Evolutionary conservation across 2,797 vertebrate species (phyloP).

Genomic region (Eremophila alpestris): DNA sequence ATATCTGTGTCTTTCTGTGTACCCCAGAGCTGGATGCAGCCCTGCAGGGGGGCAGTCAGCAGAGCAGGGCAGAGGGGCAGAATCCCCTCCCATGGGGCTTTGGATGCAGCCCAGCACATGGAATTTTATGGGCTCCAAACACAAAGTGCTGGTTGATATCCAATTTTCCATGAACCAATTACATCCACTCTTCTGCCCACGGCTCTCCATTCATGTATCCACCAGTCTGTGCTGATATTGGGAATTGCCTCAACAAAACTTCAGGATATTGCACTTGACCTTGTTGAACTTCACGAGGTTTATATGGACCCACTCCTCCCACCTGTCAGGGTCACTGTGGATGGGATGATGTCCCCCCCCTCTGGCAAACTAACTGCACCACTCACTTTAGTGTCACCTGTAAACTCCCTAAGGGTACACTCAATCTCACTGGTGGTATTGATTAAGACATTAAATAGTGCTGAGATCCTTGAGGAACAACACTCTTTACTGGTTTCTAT

Average conservation of each 20-base stretch:
- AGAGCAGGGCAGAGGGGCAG: not conserved
- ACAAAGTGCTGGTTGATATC: rapidly evolving
- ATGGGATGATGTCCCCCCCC: not conserved
- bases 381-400: not conserved
- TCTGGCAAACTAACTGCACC: not conserved
- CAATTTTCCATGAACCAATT: not conserved
- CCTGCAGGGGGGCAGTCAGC: not conserved
- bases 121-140: not conserved
- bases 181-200: not conserved
- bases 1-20: not conserved
- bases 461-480: not conserved
- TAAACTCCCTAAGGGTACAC: not conserved
- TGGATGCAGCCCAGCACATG: rapidly evolving
- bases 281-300: not conserved
- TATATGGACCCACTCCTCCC: not conserved
- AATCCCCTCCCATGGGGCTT: not conserved
- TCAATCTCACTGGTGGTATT: not conserved
- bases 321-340: too few species aligned
- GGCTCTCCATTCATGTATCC: not conserved
- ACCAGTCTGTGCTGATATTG: not conserved
- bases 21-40: not conserved
- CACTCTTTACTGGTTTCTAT: not conserved
- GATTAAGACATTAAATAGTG: not conserved
- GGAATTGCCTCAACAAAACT: rapidly evolving
- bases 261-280: not conserved